phyloP scores from a whole-genome alignment of 2,888 invertebrate species.

The Hemicrepidius hirtus region DNA sequence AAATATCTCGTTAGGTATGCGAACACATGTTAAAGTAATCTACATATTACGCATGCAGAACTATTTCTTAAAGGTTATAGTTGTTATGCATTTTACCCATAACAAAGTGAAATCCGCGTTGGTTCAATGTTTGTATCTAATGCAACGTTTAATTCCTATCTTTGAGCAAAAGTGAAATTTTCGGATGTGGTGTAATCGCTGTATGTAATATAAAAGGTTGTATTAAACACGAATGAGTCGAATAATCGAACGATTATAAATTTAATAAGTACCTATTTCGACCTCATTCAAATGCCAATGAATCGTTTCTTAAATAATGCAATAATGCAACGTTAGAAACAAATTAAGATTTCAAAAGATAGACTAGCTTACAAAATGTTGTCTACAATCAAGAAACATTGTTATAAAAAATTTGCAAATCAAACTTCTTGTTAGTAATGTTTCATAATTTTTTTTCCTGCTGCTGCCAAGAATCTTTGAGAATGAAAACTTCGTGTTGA shows the following conservation, averaged over 20 bases:
- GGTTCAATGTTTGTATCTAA: not conserved
- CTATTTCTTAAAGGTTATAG: not conserved
- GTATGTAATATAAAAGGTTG: not conserved
- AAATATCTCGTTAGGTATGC: not conserved
- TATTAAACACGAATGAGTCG: not conserved
- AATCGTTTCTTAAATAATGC: not conserved
- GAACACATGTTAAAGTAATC: not conserved
- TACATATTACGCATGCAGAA: not conserved
- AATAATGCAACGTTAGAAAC: not conserved
- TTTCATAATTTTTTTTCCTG: not conserved
- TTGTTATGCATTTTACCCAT: not conserved
- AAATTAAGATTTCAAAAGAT: not conserved
- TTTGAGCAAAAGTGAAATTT: slow-evolving; percentile 10
- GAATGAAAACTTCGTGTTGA: no score
- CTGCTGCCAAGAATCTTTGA: no score
- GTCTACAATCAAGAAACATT: not conserved
- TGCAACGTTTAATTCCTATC: not conserved
- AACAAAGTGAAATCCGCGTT: not conserved
- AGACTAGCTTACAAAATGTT: not conserved
- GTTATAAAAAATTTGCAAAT: not conserved
- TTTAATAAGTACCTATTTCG: not conserved
- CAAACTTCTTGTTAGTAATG: not conserved
- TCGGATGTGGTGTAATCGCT: slow-evolving; percentile 11
- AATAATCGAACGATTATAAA: not conserved
- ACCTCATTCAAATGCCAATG: not conserved